Evolutionary conservation across 2,113 vertebrate species (phyloP).

Genomic region (Entomyzon cyanotis): DNA sequence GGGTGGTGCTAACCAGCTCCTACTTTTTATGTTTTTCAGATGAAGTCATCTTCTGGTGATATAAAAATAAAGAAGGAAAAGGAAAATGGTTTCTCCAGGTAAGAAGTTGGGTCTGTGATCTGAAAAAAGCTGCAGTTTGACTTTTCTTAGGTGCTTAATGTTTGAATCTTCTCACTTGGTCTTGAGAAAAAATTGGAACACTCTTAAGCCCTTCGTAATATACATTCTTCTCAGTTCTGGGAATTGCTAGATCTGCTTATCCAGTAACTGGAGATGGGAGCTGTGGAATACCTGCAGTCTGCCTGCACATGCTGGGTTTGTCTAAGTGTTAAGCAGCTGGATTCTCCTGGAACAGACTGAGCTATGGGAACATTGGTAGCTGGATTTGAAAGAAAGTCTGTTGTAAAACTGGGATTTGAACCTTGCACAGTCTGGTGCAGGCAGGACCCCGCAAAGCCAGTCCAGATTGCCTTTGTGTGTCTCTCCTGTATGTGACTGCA

Average conservation of each 20-base stretch:
- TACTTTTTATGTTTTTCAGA: conserved; percentile 73
- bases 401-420: not conserved
- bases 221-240: rapidly evolving
- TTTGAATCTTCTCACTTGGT: not conserved
- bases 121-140: not conserved
- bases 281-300: not conserved
- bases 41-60: conserved; percentile 80
- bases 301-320: not conserved
- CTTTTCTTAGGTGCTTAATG: not conserved
- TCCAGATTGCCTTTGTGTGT: not conserved
- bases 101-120: conserved; percentile 2
- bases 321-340: not conserved
- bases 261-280: not conserved
- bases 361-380: not conserved
- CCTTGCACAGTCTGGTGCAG: not conserved
- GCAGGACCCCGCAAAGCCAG: not conserved
- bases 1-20: not conserved
- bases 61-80: conserved; percentile 90
- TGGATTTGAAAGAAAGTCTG: not conserved
- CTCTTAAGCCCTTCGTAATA: not conserved
- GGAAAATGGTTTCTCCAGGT: conserved; percentile 94
- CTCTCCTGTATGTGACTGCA: not conserved
- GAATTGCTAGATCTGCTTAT: not conserved
- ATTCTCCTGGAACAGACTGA: not conserved
- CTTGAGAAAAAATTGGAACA: not conserved